Conservation (phyloP, 2,113 vertebrate genomes). For the Arenaria interpres region DNA sequence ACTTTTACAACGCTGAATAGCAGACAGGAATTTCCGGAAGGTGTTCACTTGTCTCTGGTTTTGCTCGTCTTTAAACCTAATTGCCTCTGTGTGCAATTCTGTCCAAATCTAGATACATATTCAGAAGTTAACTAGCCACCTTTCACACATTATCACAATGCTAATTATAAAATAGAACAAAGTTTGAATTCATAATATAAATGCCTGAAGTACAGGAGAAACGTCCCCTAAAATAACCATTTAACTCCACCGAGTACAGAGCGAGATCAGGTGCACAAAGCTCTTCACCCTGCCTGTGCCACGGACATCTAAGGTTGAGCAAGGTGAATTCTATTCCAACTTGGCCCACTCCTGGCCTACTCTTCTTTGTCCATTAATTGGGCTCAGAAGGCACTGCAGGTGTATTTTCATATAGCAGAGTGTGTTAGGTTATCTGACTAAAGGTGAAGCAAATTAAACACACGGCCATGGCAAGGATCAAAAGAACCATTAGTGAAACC, state of each 20-base stretch:
- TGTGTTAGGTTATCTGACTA: not conserved
- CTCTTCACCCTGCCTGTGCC: not conserved
- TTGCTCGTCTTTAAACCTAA: not conserved
- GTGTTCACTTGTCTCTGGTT: rapidly evolving
- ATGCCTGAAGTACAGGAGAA: not conserved
- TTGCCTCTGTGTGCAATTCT: not conserved
- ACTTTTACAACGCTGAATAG: not conserved
- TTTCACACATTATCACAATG: not conserved
- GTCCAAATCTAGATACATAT: not conserved
- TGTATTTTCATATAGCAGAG: not conserved
- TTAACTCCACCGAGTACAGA: rapidly evolving
- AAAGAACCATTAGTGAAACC: not conserved
- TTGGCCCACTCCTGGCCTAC: not conserved
- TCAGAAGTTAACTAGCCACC: not conserved
- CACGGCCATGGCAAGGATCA: not conserved
- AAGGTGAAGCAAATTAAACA: not conserved
- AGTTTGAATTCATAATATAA: not conserved
- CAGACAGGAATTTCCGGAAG: not conserved
- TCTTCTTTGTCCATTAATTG: not conserved
- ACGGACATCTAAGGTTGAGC: not conserved
- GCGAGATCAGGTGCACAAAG: not conserved
- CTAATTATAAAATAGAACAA: not conserved
- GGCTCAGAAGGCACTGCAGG: not conserved
- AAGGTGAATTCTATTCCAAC: not conserved
- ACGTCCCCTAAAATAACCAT: not conserved